A percentile compares a stretch with the other conserved stretches of the same genome.
Conservation (phyloP, 2,888 invertebrate genomes). For the Imbricaverruca yamaguchii region DNA sequence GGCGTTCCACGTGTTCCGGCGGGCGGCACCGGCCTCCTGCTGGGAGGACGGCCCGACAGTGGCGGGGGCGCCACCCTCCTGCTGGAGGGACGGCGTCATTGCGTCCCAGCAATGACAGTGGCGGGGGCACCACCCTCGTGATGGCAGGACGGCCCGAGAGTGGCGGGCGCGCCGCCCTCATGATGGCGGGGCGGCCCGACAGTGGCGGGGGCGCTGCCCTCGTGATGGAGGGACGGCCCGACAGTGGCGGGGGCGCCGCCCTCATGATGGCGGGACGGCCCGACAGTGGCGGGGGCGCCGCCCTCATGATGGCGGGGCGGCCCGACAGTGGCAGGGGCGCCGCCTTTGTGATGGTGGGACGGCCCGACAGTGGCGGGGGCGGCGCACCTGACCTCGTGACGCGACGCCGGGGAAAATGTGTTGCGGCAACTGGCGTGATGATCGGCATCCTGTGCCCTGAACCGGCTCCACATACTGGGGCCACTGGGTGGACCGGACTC, state of each 20-base stretch:
- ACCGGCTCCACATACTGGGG: no score
- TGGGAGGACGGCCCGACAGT: background rate
- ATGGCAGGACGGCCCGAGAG: background rate
- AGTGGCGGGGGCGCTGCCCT: conserved; percentile 52
- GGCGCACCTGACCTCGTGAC: no score
- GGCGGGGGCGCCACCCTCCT: conserved; percentile 44
- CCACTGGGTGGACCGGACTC: no score
- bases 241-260: conserved; percentile 51
- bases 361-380: background rate
- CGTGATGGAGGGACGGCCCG: conserved; percentile 42
- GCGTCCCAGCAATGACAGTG: no score
- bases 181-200: conserved; percentile 40
- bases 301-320: conserved; percentile 47
- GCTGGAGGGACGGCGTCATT: conserved; percentile 38
- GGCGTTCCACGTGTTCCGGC: conserved; percentile 63
- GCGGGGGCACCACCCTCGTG: conserved; percentile 55
- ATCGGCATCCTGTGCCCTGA: no score
- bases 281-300: conserved; percentile 49
- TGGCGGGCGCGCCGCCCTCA: conserved; percentile 54
- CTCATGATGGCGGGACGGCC: conserved; percentile 44
- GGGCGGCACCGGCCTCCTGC: conserved; percentile 55
- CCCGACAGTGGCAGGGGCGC: no score
- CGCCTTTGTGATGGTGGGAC: no score
- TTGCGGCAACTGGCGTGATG: no score
- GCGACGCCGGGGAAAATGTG: no score